Conservation (phyloP, 2,113 vertebrate species). For the Shinisaurus crocodilurus region DNA sequence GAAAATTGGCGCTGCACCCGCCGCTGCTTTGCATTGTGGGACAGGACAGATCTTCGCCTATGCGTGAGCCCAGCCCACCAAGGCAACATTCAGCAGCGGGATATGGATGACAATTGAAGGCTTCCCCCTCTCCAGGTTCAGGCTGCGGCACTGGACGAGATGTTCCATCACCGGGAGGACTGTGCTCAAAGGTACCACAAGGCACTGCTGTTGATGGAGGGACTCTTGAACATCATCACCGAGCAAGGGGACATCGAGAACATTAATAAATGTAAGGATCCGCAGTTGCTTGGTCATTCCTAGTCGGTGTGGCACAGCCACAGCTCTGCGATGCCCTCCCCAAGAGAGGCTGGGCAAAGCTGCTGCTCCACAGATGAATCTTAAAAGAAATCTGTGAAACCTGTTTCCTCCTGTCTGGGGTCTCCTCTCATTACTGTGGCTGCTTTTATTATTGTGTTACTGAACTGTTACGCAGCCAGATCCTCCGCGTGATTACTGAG, state of each 20-base stretch:
- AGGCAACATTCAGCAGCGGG: neutral
- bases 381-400: too few relatives aligned
- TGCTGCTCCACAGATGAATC: too few relatives aligned
- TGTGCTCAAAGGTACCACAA: slow-evolving; percentile 90
- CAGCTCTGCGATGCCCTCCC: neutral
- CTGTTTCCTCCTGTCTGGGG: too few relatives aligned
- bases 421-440: too few relatives aligned
- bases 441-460: too few relatives aligned
- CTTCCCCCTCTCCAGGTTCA: slow-evolving; percentile 81
- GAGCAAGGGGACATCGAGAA: slow-evolving; percentile 87
- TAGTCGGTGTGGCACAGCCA: neutral
- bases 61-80: neutral
- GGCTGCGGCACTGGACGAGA: slow-evolving; percentile 92
- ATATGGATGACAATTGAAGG: neutral
- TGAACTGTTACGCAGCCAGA: too few relatives aligned
- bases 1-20: neutral
- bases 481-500: too few relatives aligned
- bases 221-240: slow-evolving; percentile 85
- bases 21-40: neutral
- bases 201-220: slow-evolving; percentile 93
- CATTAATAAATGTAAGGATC: slow-evolving; percentile 87
- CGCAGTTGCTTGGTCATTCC: neutral
- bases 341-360: too few relatives aligned
- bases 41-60: fast-evolving
- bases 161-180: slow-evolving; percentile 89